Evolutionary conservation across 2,113 vertebrate species (phyloP).

Genomic region (Ploceus nigricollis): DNA sequence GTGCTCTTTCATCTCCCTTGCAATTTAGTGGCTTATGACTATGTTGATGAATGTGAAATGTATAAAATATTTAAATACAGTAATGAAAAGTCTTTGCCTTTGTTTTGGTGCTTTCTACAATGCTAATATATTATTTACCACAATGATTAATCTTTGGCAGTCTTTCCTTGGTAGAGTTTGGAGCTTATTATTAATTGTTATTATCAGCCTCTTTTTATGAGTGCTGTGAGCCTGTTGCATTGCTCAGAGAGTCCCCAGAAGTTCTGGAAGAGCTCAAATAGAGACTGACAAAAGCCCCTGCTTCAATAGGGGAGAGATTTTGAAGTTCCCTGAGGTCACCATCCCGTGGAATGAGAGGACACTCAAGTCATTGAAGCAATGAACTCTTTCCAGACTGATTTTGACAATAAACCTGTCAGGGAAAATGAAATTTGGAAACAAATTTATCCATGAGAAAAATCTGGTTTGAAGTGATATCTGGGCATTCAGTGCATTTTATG

Average conservation of each 20-base stretch:
- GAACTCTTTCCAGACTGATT: background rate
- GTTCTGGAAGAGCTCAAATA: background rate
- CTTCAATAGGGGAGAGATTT: background rate
- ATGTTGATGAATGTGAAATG: background rate
- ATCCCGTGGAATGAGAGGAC: background rate
- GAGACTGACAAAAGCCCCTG: background rate
- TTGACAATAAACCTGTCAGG: background rate
- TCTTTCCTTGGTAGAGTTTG: background rate
- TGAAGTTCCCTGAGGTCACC: background rate
- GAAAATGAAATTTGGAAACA: background rate
- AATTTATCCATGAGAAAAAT: background rate
- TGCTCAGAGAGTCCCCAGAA: background rate
- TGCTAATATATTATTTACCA: background rate
- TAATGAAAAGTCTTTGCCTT: background rate
- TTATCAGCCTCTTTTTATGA: background rate
- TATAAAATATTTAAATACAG: background rate
- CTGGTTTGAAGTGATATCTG: background rate
- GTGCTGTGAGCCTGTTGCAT: background rate
- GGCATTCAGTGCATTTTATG: background rate
- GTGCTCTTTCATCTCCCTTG: background rate
- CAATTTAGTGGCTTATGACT: background rate
- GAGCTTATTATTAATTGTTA: background rate
- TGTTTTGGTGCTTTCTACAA: background rate
- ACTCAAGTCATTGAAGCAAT: background rate
- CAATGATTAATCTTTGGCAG: background rate